phyloP scores from a whole-genome alignment of 1,140 invertebrate genomes.

The Sinonovacula constricta region DNA sequence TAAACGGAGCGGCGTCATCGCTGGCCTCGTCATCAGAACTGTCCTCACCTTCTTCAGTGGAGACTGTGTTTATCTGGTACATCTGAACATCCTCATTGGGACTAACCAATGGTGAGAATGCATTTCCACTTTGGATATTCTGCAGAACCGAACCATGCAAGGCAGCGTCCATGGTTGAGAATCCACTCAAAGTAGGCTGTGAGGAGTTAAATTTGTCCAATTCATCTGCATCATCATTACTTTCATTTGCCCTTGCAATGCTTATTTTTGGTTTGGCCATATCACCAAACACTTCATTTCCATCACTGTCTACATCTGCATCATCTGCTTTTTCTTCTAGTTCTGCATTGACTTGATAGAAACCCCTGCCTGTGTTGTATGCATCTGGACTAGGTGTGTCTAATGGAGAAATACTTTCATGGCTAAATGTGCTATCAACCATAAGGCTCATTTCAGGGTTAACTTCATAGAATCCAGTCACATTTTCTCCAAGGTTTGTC shows the following conservation, averaged over 20 bases:
- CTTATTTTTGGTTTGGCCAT: too few species aligned
- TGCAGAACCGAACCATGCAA: slow-evolving; percentile 31
- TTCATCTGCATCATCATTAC: neutral
- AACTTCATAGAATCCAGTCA: slow-evolving; percentile 42
- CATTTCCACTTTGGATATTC: slow-evolving; percentile 39
- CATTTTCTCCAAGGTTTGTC: slow-evolving; percentile 45
- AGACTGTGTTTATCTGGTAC: slow-evolving; percentile 33
- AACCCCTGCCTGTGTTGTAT: neutral
- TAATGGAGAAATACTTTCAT: slow-evolving; percentile 16
- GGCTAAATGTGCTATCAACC: slow-evolving; percentile 1
- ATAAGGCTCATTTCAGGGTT: neutral
- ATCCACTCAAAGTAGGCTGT: neutral
- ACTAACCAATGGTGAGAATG: slow-evolving; percentile 43
- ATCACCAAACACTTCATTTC: neutral
- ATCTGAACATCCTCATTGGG: slow-evolving; percentile 35
- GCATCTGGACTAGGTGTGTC: slow-evolving; percentile 18
- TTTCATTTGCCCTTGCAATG: too few species aligned
- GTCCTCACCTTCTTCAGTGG: neutral
- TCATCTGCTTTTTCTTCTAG: slow-evolving; percentile 6
- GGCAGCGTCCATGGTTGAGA: slow-evolving; percentile 34
- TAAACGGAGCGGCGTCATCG: neutral
- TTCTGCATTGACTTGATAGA: slow-evolving; percentile 28
- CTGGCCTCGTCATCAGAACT: neutral
- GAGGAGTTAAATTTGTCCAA: too few species aligned
- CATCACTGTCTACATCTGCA: neutral